These are phyloP conservation scores for Scaeva pyrastri DNA, from an alignment of 2,888 invertebrate species.

Conservation along the genomic window DNA sequence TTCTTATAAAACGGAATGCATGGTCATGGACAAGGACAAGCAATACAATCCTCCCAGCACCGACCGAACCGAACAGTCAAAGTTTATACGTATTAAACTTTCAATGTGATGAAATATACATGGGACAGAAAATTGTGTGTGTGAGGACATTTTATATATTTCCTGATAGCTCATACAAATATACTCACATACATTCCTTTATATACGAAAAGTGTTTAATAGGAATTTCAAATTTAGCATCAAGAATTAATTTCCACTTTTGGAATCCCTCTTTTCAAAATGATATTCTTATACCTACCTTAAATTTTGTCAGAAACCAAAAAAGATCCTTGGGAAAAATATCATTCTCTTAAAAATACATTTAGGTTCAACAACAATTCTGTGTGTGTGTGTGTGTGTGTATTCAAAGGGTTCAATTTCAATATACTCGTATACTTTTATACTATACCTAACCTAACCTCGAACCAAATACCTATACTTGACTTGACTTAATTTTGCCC, in stretches of 20 bases:
- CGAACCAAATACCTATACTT: too few relatives aligned
- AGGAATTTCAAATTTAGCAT: conserved; percentile 20
- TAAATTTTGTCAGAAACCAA: too few relatives aligned
- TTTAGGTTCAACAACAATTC: background rate
- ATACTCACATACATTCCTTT: background rate
- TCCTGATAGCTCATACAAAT: background rate
- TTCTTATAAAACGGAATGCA: background rate
- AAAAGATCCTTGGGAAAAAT: background rate
- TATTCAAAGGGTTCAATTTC: background rate
- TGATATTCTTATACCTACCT: too few relatives aligned
- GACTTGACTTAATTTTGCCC: background rate
- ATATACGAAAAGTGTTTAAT: conserved; percentile 16
- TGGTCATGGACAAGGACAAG: conserved; percentile 8
- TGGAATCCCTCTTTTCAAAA: background rate
- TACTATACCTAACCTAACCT: too few relatives aligned
- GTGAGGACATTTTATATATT: background rate
- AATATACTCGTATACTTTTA: background rate
- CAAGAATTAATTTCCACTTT: conserved; percentile 20
- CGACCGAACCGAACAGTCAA: background rate
- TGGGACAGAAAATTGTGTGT: background rate
- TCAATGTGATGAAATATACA: background rate
- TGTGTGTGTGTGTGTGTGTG: background rate
- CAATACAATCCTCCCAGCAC: background rate
- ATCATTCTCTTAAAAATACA: background rate
- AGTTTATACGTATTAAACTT: conserved; percentile 30